phyloP scores from a whole-genome alignment of 2,797 vertebrate genomes.

The Netta rufina region DNA sequence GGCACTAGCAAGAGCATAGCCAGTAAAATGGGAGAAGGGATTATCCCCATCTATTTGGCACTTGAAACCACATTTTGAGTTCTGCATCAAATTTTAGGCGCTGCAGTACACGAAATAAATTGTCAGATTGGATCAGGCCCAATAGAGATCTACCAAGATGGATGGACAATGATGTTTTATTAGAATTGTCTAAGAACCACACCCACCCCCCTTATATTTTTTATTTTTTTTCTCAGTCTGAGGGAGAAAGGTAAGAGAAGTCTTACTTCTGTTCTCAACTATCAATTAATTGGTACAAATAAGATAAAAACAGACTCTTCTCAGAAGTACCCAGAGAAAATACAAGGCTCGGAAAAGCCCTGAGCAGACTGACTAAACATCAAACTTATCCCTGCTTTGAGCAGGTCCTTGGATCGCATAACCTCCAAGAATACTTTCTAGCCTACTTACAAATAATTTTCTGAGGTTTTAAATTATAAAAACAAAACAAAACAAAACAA shows the following conservation, averaged over 20 bases:
- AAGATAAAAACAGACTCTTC: background rate
- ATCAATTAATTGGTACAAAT: background rate
- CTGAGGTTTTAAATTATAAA: background rate
- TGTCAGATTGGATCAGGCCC: background rate
- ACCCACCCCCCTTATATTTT: background rate
- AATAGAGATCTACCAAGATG: background rate
- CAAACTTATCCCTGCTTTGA: background rate
- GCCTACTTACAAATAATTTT: background rate
- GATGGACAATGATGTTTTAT: background rate
- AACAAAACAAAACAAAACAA: background rate
- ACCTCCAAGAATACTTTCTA: background rate
- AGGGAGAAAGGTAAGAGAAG: background rate
- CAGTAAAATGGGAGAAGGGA: background rate
- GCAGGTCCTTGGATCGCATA: background rate
- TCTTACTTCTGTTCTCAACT: background rate
- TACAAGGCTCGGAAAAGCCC: background rate
- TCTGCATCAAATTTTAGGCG: background rate
- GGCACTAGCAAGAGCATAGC: rapidly evolving
- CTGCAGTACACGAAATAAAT: background rate
- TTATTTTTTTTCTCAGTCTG: background rate
- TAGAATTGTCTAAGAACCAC: background rate
- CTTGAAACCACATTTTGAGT: background rate
- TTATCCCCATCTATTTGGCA: background rate
- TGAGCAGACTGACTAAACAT: background rate
- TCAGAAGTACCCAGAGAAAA: background rate